Evolutionary conservation across 2,888 invertebrate genomes (phyloP).

Genomic region (Drosophila siamana): DNA sequence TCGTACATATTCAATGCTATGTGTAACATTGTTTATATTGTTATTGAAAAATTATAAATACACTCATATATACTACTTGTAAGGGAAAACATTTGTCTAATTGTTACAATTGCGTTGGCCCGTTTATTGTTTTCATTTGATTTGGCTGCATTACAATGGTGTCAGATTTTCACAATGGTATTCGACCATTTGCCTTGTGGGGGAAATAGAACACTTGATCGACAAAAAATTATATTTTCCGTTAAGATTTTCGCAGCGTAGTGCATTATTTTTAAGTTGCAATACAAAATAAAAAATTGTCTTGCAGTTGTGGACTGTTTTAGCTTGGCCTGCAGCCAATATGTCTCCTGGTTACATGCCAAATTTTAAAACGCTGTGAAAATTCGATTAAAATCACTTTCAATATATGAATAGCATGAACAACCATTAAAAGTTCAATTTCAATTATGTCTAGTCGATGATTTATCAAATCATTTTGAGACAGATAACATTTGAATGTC

Average conservation of each 20-base stretch:
- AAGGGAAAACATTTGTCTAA: constrained; percentile 14
- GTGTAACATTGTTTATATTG: constrained; percentile 15
- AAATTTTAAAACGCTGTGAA: constrained; percentile 59
- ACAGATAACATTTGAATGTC: constrained; percentile 21
- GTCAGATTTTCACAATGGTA: constrained; percentile 16
- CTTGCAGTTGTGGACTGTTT: constrained; percentile 41
- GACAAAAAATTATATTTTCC: constrained; percentile 32
- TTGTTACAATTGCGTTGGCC: background rate
- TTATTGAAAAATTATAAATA: constrained; percentile 51
- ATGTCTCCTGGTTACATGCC: constrained; percentile 67
- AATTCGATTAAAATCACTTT: constrained; percentile 63
- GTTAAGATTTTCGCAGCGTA: constrained; percentile 33
- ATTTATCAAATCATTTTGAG: constrained; percentile 55
- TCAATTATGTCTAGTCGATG: constrained; percentile 71
- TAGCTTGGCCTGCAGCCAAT: constrained; percentile 61
- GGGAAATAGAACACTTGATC: constrained; percentile 22
- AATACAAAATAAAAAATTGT: constrained; percentile 37
- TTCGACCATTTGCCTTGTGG: constrained; percentile 3
- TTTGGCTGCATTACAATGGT: constrained; percentile 6
- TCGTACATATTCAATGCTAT: constrained; percentile 16
- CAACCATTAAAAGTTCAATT: constrained; percentile 50
- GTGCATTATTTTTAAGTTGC: constrained; percentile 58
- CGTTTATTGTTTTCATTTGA: background rate
- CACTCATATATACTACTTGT: constrained; percentile 45
- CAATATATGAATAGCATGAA: constrained; percentile 49